phyloP scores from a whole-genome alignment of 2,888 invertebrate genomes.

The Boloria selene region DNA sequence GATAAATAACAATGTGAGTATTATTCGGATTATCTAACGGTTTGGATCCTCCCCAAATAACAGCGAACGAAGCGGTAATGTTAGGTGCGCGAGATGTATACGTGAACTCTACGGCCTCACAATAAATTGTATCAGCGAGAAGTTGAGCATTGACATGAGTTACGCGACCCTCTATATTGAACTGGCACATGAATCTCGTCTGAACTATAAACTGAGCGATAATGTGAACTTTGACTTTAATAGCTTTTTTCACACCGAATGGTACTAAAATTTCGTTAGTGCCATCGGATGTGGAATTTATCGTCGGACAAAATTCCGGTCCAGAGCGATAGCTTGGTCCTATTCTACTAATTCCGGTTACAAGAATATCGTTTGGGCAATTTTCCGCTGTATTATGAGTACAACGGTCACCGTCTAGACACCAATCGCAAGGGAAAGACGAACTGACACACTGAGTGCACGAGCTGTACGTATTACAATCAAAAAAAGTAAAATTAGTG shows the following conservation, averaged over 20 bases:
- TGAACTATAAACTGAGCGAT: conserved; percentile 97
- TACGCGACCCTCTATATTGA: conserved; percentile 96
- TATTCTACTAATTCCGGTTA: conserved; percentile 94
- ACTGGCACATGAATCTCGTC: conserved; percentile 96
- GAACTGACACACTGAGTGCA: conserved; percentile 98
- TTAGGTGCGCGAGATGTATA: conserved; percentile 95
- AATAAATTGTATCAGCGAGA: conserved; percentile 95
- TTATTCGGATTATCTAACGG: conserved; percentile 98
- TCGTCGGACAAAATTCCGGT: conserved; percentile 96
- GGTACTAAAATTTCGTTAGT: conserved; percentile 95
- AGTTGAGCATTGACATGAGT: conserved; percentile 95
- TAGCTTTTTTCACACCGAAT: conserved; percentile 93
- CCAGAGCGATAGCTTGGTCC: conserved; percentile 97
- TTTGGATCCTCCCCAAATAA: conserved; percentile 97
- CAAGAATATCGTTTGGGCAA: conserved; percentile 95
- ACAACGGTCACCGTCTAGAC: conserved; percentile 97
- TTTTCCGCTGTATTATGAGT: conserved; percentile 97
- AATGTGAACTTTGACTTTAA: conserved; percentile 96
- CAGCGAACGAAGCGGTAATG: conserved; percentile 96
- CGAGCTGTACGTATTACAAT: conserved; percentile 97
- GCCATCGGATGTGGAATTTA: conserved; percentile 93
- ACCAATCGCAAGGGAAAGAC: conserved; percentile 99
- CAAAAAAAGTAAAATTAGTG: conserved; percentile 99
- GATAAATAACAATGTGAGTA: conserved; percentile 96
- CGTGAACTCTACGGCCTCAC: conserved; percentile 95